Conservation (phyloP, 1,140 invertebrate species). For the Drosophila kohkoa region DNA sequence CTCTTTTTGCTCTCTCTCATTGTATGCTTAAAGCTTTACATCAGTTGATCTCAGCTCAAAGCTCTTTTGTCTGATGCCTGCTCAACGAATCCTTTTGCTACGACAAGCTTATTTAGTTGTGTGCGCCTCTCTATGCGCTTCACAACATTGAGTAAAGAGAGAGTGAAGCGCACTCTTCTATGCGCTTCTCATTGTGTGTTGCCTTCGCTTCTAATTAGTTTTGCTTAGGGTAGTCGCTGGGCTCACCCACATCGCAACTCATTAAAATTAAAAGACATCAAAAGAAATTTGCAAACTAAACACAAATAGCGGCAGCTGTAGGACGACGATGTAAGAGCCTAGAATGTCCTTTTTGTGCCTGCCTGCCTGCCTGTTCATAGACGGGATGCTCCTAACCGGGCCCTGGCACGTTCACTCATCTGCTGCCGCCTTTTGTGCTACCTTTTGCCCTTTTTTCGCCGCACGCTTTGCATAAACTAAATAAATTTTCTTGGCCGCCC, state of each 20-base stretch:
- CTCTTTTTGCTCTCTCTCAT: conserved; percentile 18
- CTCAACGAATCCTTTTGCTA: conserved; percentile 4
- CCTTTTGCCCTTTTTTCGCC: conserved; percentile 68
- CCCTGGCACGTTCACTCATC: conserved; percentile 33
- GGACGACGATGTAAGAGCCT: background rate
- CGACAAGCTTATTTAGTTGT: conserved; percentile 13
- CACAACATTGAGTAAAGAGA: background rate
- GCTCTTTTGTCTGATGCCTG: background rate
- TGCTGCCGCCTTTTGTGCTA: conserved; percentile 55
- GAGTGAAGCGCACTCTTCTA: conserved; percentile 5
- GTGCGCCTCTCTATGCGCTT: conserved; percentile 10
- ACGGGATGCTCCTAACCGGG: conserved; percentile 9
- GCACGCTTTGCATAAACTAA: conserved; percentile 75
- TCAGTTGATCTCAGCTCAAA: background rate
- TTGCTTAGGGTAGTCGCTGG: conserved; percentile 52
- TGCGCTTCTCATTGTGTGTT: conserved; percentile 30
- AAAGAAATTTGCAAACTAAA: conserved; percentile 81
- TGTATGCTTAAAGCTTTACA: background rate
- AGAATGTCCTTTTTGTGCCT: conserved; percentile 28
- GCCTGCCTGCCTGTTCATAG: conserved; percentile 3
- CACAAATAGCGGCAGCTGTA: conserved; percentile 53
- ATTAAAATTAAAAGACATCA: conserved; percentile 82
- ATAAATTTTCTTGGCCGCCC: conserved; percentile 62
- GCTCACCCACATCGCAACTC: conserved; percentile 54
- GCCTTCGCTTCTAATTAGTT: conserved; percentile 71